phyloP scores from a whole-genome alignment of 2,888 invertebrate genomes.

The Apoda limacodes region DNA sequence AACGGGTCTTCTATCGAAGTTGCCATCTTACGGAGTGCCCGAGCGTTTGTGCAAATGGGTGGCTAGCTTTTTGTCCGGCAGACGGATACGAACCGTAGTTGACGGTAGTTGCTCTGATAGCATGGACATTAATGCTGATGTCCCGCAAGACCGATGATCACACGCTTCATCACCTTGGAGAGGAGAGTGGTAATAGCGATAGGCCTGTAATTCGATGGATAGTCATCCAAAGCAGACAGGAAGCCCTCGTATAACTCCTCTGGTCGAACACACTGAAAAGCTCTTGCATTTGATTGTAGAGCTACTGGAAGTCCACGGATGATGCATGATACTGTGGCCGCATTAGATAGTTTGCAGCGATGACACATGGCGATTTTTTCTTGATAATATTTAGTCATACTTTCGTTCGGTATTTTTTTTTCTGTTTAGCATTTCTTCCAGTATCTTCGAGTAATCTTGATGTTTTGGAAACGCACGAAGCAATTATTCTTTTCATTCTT shows the following conservation, averaged over 20 bases:
- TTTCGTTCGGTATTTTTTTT: constrained; percentile 18
- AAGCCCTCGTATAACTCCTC: constrained; percentile 22
- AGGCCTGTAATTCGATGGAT: too few relatives aligned
- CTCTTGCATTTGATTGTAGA: constrained; percentile 22
- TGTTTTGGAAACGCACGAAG: constrained; percentile 22
- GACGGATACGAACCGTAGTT: too few relatives aligned
- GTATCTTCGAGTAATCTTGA: constrained; percentile 18
- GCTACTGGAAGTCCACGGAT: constrained; percentile 20
- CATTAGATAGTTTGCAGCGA: constrained; percentile 21
- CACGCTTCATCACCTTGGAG: too few relatives aligned
- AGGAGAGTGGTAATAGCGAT: too few relatives aligned
- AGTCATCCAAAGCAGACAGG: constrained; percentile 19
- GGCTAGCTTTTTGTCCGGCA: too few relatives aligned
- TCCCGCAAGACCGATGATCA: too few relatives aligned
- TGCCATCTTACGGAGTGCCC: too few relatives aligned
- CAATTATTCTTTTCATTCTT: constrained; percentile 23
- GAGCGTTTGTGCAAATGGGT: too few relatives aligned
- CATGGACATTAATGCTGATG: too few relatives aligned
- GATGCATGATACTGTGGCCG: constrained; percentile 22
- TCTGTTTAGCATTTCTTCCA: constrained; percentile 21
- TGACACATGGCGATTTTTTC: constrained; percentile 25
- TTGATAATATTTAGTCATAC: constrained; percentile 26
- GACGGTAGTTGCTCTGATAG: too few relatives aligned
- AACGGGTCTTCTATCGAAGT: too few relatives aligned
- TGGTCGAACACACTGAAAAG: constrained; percentile 21